Conservation (phyloP, 1,140 invertebrate genomes). For the Dreissena rostriformis region DNA sequence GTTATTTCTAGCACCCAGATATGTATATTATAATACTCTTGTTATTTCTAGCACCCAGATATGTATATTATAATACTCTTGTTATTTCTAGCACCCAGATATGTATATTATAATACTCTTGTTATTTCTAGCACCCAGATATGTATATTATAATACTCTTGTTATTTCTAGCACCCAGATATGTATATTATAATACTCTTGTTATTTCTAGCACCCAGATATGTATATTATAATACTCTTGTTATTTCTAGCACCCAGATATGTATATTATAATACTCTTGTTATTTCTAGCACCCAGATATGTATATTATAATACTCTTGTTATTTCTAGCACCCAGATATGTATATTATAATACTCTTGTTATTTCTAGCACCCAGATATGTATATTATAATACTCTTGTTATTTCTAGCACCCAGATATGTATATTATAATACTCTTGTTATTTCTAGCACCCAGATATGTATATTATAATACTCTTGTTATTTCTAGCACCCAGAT, state of each 20-base stretch:
- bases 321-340: conserved; percentile 91
- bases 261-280: no score
- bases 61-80: no score
- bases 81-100: conserved; percentile 91
- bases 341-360: no score
- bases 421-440: no score
- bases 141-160: no score
- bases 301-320: no score
- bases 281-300: conserved; percentile 91
- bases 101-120: no score
- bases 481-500: conserved; percentile 91
- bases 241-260: conserved; percentile 91
- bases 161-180: conserved; percentile 91
- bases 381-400: no score
- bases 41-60: conserved; percentile 91
- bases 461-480: no score
- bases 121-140: conserved; percentile 91
- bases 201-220: conserved; percentile 91
- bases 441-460: conserved; percentile 91
- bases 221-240: no score
- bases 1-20: conserved; percentile 91
- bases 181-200: no score
- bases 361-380: conserved; percentile 91
- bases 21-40: no score
- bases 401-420: conserved; percentile 91